These are phyloP conservation scores for Archilochus colubris DNA, from an alignment of 2,113 vertebrate species.

Conservation along the genomic window DNA sequence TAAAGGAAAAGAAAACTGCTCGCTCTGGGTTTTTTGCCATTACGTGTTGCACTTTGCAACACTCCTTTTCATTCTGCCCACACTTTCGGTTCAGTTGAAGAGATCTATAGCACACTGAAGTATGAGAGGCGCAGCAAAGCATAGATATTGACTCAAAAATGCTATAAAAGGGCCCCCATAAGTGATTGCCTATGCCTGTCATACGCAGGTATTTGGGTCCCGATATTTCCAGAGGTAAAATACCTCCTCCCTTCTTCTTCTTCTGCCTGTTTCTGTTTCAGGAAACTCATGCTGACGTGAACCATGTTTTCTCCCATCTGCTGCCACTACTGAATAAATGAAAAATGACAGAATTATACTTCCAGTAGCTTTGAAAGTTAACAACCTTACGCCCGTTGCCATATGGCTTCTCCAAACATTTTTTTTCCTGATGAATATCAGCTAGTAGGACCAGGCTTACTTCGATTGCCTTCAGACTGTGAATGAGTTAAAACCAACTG, in stretches of 20 bases:
- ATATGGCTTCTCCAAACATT: constrained; percentile 70
- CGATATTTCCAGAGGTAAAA: constrained; percentile 67
- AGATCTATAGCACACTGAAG: not conserved
- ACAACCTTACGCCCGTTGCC: constrained; percentile 67
- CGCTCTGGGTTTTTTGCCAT: not conserved
- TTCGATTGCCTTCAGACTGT: constrained; percentile 57
- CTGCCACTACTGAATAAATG: constrained; percentile 69
- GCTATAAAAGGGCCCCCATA: not conserved
- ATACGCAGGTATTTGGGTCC: constrained; percentile 15
- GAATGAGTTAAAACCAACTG: constrained; percentile 50
- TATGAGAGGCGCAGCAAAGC: not conserved
- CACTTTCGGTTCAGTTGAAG: not conserved
- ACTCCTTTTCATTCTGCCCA: not conserved
- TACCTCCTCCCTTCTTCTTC: constrained; percentile 47
- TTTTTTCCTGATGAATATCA: constrained; percentile 65
- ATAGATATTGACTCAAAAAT: not conserved
- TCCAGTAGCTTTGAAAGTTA: constrained; percentile 71
- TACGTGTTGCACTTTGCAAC: not conserved
- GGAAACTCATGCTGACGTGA: constrained; percentile 69
- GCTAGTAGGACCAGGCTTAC: constrained; percentile 48
- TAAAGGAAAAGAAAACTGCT: not conserved
- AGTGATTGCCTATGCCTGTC: not conserved
- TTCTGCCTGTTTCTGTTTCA: constrained; percentile 66
- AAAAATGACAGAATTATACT: constrained; percentile 75
- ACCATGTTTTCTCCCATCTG: constrained; percentile 75